Base-by-base conservation (phyloP, 2,888 invertebrate genomes). In the Tinea pellionella region DNA sequence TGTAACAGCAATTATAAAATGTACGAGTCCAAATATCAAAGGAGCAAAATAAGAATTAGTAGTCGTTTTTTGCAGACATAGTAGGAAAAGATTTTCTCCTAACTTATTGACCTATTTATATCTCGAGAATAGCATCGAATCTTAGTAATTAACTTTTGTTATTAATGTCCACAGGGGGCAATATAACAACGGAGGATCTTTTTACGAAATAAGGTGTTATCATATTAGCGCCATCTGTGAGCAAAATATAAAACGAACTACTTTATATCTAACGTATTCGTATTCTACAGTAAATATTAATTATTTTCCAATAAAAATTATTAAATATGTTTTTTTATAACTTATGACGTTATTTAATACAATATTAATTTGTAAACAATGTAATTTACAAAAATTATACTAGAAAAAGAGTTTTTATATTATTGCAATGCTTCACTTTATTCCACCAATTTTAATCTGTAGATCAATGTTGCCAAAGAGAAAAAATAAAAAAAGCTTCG, bases 391-490 rank as follows among this genome's bases (percentile, higher is more conserved):
- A 8, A 15, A 47, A 16, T 47, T 15, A 47, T 15, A 15, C 8
- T 16, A 16, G 47, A 6, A 47, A 47, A 47, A 16, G 6, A 47
- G n/a, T 2, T 15, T 42, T 15, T 6, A 15, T 12, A 16, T 4
- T 47, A 15, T 60, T 70, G 65, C 62, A 51, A 67, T 65, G 65
- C 51, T 60, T 62, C 66, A 65, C 74, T 77, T 65, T 1, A 0
- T 19, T 59, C n/a, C n/a, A n/a, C n/a, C n/a, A n/a, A n/a, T n/a
- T n/a, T n/a, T 58, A 65, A 75, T 67, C 80, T 76, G 77, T 82
- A 82, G n/a, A 11, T n/a, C 0, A 57, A 61, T 65, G 67, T 80
- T 79, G 72, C 77, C 69, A 69, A 64, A 16, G 29, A n/a, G 32
- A 6, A 15, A 64, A 68, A 69, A 66, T 32, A 19, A 55, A 19